A percentile compares a stretch with the other conserved stretches of the same genome.
phyloP scores from a whole-genome alignment of 37 sponge, comb jelly and placozoan species.

The Tethya wilhelma region DNA sequence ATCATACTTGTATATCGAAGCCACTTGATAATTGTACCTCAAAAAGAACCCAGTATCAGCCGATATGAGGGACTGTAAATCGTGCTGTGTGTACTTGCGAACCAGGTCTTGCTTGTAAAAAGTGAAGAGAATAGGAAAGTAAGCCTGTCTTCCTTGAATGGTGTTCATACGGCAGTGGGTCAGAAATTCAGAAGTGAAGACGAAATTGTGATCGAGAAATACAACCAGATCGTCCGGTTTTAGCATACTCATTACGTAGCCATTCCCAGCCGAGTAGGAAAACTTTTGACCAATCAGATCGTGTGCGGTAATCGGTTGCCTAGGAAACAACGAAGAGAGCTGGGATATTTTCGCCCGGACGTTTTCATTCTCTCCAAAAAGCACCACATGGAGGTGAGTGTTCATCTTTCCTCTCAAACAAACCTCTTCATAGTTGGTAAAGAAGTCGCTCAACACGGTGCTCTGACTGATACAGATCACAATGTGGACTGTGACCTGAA shows the following conservation, averaged over 20 bases:
- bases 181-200: constrained; percentile 44
- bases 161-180: constrained; percentile 47
- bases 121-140: constrained; percentile 56
- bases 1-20: constrained; percentile 49
- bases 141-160: constrained; percentile 36
- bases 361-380: constrained; percentile 8
- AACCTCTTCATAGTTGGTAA: constrained; percentile 37
- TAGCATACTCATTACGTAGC: constrained; percentile 7
- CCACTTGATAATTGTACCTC: constrained; percentile 62
- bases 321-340: constrained; percentile 5
- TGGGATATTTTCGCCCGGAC: background rate
- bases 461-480: constrained; percentile 8
- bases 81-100: background rate
- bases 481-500: constrained; percentile 5
- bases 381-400: constrained; percentile 38
- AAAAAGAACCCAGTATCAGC: constrained; percentile 60
- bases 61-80: constrained; percentile 6
- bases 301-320: constrained; percentile 7
- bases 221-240: constrained; percentile 26
- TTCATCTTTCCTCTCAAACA: constrained; percentile 12
- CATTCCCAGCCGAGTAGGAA: constrained; percentile 9
- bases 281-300: background rate
- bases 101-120: constrained; percentile 58
- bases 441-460: constrained; percentile 8
- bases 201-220: constrained; percentile 33